Evolutionary conservation across 2,113 vertebrate species (phyloP).

Genomic region (Syrrhaptes paradoxus): DNA sequence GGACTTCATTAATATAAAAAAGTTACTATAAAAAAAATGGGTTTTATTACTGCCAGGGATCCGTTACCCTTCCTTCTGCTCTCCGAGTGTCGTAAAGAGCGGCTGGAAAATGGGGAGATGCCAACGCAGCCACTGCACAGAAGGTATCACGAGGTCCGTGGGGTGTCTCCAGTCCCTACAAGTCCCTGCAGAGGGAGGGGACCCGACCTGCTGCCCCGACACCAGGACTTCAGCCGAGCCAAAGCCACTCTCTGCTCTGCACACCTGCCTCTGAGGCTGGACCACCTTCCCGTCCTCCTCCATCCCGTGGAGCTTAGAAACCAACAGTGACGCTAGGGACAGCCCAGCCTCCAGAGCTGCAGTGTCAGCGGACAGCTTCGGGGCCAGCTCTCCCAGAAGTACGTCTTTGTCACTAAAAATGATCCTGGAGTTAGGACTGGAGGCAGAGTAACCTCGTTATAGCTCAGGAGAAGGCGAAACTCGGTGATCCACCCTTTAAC

Average conservation of each 20-base stretch:
- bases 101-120: not conserved
- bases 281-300: not conserved
- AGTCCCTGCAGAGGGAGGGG: not conserved
- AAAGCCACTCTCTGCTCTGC: not conserved
- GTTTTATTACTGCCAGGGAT: not conserved
- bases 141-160: not conserved
- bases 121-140: not conserved
- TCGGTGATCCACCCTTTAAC: not conserved
- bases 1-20: not conserved
- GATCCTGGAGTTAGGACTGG: not conserved
- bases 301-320: not conserved
- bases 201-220: not conserved
- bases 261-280: not conserved
- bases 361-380: not conserved
- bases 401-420: not conserved
- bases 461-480: not conserved
- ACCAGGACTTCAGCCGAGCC: rapidly evolving
- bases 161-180: not conserved
- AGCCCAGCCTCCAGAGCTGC: not conserved
- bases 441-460: not conserved
- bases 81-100: not conserved
- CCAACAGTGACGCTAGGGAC: not conserved
- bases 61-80: not conserved
- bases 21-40: not conserved
- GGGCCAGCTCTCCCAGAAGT: not conserved